Evolutionary conservation across 2,113 vertebrate genomes (phyloP).

Genomic region (Tyto alba): DNA sequence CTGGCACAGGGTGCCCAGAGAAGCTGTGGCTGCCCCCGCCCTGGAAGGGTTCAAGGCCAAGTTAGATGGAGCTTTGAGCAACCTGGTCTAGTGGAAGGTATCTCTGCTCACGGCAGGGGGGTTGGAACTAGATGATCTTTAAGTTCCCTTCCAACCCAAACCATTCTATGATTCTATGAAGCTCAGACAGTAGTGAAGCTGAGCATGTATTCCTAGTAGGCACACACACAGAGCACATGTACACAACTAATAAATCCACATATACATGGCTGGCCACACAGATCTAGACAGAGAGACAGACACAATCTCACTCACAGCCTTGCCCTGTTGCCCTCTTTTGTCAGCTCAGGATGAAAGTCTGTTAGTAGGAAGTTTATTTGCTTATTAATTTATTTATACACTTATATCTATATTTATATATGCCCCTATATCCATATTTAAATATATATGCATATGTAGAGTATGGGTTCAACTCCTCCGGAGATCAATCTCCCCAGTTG

Average conservation of each 20-base stretch:
- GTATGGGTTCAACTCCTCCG: neutral
- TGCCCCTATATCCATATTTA: neutral
- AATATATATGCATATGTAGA: neutral
- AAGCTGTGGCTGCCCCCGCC: no score
- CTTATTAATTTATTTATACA: neutral
- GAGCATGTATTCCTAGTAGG: neutral
- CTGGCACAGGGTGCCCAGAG: no score
- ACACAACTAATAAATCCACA: neutral
- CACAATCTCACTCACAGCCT: neutral
- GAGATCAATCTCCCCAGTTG: neutral
- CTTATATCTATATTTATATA: neutral
- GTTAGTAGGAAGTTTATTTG: neutral
- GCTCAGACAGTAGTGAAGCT: neutral
- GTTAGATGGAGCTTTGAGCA: no score
- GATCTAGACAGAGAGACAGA: neutral
- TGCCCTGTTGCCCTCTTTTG: neutral
- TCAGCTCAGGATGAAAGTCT: neutral
- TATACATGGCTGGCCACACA: neutral
- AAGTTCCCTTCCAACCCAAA: no score
- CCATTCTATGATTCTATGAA: no score
- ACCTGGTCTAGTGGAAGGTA: no score
- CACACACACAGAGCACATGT: neutral
- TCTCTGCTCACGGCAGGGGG: no score
- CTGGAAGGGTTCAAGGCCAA: no score
- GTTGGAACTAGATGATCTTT: no score